These are phyloP conservation scores for Steatornis caripensis DNA, from an alignment of 2,113 vertebrate species.

Conservation along the genomic window DNA sequence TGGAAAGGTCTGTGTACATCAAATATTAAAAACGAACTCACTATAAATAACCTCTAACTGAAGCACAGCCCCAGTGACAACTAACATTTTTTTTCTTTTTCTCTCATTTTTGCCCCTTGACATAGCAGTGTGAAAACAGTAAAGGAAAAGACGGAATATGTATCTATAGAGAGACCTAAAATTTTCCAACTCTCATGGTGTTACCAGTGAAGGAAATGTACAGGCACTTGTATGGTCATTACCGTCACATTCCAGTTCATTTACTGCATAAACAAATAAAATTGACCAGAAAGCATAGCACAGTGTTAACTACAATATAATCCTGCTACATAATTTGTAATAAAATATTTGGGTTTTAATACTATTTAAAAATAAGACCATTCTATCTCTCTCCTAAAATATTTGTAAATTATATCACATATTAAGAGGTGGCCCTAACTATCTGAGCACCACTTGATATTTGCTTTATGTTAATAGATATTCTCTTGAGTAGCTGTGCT, in stretches of 20 bases:
- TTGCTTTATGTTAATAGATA: slow-evolving; percentile 29
- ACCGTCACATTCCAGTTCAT: neutral
- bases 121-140: neutral
- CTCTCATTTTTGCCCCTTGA: slow-evolving; percentile 31
- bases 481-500: slow-evolving; percentile 9
- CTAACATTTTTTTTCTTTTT: neutral
- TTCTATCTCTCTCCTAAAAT: neutral
- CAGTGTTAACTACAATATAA: neutral
- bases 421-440: neutral
- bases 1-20: slow-evolving; percentile 46
- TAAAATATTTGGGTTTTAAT: neutral
- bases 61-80: slow-evolving; percentile 2
- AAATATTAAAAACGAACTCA: slow-evolving; percentile 56
- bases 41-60: slow-evolving; percentile 50
- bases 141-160: neutral
- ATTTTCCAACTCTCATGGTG: neutral
- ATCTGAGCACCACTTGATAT: slow-evolving; percentile 51
- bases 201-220: neutral
- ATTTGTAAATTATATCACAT: neutral
- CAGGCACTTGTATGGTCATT: neutral
- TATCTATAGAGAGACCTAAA: neutral
- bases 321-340: neutral
- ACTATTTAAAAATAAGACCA: neutral
- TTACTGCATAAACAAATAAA: neutral
- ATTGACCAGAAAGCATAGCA: neutral